Evolutionary conservation across 2,797 vertebrate genomes (phyloP), one percentile per base, ranked within the genome.

Genomic region (Orientallactaga sibirica): DNA sequence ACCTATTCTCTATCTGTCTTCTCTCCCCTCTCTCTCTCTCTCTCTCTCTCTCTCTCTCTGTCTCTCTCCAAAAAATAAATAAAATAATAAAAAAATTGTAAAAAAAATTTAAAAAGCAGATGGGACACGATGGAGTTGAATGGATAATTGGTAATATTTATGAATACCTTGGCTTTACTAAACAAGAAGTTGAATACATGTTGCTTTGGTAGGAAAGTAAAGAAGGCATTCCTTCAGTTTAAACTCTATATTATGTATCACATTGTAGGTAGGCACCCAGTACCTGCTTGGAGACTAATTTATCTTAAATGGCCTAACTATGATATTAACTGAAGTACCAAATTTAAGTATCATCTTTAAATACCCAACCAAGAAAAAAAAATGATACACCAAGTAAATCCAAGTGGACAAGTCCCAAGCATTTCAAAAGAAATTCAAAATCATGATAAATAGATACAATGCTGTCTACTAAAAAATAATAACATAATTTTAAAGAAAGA

Each of bases 371-470:
- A 64, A 77, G 86, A 83, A 66, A 91, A 66, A 91, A 48, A 48
- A 16, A 58, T 58, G 19, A 48, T 27, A 64, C 2, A 67, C 16
- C 3, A 68, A 76, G 33, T 70, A 93, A 90, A 84, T 73, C 15
- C 91, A 94, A 84, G 74, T 90, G 96, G 62, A 33, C 1, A 95
- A 61, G 58, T 52, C 43, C 66, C 85, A 43, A 82, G 92, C 4
- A 41, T 4, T 79, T 75, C 18, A 96, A 64, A 88, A 93, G 77
- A 96, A 91, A 73, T 82, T 81, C 24, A 90, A 27, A 55, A 77
- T 33, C 7, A 78, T 48, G 10, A 52, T 7, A 68, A 80, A 76
- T 55, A 27, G 10, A 73, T 24, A 86, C 3, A 66, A 41, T 43
- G 61, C 5, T 37, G 2, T 64, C 62, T 24, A 55, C 75, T 83